A percentile compares a stretch with the other conserved stretches of the same genome.
These are phyloP conservation scores for Tyto alba DNA, from an alignment of 2,113 vertebrate genomes.

Conservation along the genomic window DNA sequence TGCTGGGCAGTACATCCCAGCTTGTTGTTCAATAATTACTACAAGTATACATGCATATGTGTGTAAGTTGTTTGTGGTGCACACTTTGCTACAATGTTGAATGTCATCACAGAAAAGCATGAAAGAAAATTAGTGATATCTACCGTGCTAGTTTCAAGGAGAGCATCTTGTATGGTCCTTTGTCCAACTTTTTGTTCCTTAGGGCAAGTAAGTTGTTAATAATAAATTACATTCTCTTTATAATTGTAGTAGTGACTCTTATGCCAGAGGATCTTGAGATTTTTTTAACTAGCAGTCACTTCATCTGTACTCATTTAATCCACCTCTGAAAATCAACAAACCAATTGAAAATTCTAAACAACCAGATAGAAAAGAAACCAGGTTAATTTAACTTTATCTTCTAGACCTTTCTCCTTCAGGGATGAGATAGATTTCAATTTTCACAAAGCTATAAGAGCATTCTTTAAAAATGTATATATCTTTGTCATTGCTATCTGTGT, in stretches of 20 bases:
- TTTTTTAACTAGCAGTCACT: neutral
- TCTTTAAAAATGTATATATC: neutral
- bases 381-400: neutral
- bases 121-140: neutral
- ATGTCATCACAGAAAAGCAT: neutral
- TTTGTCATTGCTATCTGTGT: neutral
- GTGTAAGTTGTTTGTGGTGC: neutral
- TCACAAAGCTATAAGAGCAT: neutral
- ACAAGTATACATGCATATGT: neutral
- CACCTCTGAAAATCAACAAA: neutral
- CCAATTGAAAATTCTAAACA: neutral
- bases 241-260: neutral
- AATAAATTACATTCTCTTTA: neutral
- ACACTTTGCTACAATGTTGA: neutral
- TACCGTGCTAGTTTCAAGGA: neutral
- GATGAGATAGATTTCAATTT: neutral
- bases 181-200: neutral
- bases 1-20: neutral
- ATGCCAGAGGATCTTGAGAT: neutral
- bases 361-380: neutral
- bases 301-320: neutral
- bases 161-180: neutral
- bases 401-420: neutral
- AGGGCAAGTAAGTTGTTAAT: neutral
- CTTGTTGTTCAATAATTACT: neutral